phyloP scores from a whole-genome alignment of 2,113 vertebrate genomes.

The Pelmatolapia mariae region DNA sequence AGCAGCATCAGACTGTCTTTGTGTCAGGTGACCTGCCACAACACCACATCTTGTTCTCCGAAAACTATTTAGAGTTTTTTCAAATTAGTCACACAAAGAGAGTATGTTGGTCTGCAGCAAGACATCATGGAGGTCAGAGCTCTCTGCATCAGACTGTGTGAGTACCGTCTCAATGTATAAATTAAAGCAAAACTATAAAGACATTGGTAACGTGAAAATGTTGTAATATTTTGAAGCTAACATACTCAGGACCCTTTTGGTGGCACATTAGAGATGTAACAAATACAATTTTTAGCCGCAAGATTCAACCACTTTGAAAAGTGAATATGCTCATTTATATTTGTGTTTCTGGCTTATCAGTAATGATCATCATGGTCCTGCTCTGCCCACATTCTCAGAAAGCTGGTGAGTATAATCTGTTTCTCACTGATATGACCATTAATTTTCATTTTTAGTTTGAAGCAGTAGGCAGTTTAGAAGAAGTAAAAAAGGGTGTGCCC shows the following conservation, averaged over 20 bases:
- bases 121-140: background rate
- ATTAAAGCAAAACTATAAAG: background rate
- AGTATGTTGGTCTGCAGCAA: background rate
- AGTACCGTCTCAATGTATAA: background rate
- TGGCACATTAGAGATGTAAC: background rate
- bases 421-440: background rate
- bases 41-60: background rate
- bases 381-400: background rate
- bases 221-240: background rate
- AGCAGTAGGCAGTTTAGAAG: background rate
- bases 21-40: background rate
- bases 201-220: background rate
- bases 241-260: background rate
- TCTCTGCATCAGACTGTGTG: background rate
- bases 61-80: background rate
- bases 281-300: background rate
- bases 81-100: background rate
- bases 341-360: background rate
- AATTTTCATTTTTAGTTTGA: background rate
- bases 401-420: background rate
- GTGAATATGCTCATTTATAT: background rate
- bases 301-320: background rate
- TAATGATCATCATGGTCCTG: background rate
- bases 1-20: fast-evolving
- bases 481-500: background rate